phyloP scores from a whole-genome alignment of 2,888 invertebrate species.

The Brassicogethes aeneus region DNA sequence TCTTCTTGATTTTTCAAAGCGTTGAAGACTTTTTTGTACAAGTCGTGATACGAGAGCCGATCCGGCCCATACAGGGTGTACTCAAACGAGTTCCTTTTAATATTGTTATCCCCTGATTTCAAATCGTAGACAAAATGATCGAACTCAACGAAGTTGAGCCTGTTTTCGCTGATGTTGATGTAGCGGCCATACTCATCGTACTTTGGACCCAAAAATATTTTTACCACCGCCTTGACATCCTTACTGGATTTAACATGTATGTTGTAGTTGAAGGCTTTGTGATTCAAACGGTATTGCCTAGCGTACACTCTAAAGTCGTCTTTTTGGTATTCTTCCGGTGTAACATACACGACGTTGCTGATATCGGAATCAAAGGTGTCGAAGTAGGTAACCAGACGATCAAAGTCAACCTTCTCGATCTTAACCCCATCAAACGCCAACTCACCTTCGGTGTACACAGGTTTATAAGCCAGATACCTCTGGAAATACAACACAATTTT shows the following conservation, averaged over 20 bases:
- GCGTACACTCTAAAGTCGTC: constrained; percentile 45
- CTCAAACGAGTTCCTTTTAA: constrained; percentile 59
- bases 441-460: constrained; percentile 51
- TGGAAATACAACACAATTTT: constrained; percentile 51
- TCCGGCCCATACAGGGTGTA: constrained; percentile 56
- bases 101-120: constrained; percentile 53
- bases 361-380: constrained; percentile 56
- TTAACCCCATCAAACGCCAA: constrained; percentile 51
- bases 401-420: constrained; percentile 52
- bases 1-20: constrained; percentile 41
- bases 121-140: constrained; percentile 54
- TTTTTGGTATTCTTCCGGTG: constrained; percentile 40
- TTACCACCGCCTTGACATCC: constrained; percentile 48
- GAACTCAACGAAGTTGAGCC: constrained; percentile 52
- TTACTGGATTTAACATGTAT: constrained; percentile 52
- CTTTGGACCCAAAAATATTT: constrained; percentile 62
- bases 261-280: constrained; percentile 56
- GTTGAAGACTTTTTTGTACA: constrained; percentile 53
- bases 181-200: constrained; percentile 49
- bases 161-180: constrained; percentile 46
- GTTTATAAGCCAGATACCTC: constrained; percentile 49
- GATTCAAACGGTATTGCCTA: constrained; percentile 61
- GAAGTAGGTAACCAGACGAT: constrained; percentile 60
- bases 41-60: constrained; percentile 52
- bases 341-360: constrained; percentile 45